Base-by-base conservation (phyloP, 1,140 invertebrate species). In the Akabosia matsudoensis region DNA sequence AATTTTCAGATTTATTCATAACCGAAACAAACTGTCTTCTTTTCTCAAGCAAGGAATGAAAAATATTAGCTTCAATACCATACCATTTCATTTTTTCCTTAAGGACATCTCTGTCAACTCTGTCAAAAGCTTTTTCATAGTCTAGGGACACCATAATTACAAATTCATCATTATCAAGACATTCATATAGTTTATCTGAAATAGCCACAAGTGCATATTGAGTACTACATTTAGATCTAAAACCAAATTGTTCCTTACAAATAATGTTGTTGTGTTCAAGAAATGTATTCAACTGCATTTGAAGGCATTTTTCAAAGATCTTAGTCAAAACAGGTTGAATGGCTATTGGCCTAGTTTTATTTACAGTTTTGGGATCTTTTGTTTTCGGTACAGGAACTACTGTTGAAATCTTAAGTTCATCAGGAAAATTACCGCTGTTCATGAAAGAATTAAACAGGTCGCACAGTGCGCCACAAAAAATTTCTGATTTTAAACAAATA, bases 81-180 rank as follows among this genome's bases (percentile, higher is more conserved):
- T 74, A 78, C 76, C 76, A 78, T 51, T 37, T 14, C 0, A 78
- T 26, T 74, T 78, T 78, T 1, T 74, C 1, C 4, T 37, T 3
- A 18, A 78, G 33, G 7, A 78, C 16, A 14, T 45, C 61, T 28
- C 61, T 61, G 28, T 70, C 31, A 22, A 45, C 33, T 28, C 18
- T 61, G 24, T 77, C 76, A 74, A 74, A 77, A 18, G 76, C 76
- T 74, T 77, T 77, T 16, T 33, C 0, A 18, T 74, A 33, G 45
- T 77, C 76, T 28, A 77, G 61, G 10, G 52, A 26, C 1, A 74
- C 31, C 1, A 74, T 18, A 30, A 67, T 3, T 45, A 52, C 33
- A 7, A 77, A 28, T 26, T 67, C 14, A 3, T 33, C 61, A 13
- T 28, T 3, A 67, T 72, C 72, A 33, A 77, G 51, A 28, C 22